Evolutionary conservation across 2,113 vertebrate genomes (phyloP), one percentile per base, ranked within the genome.

Genomic region (Astur gentilis): DNA sequence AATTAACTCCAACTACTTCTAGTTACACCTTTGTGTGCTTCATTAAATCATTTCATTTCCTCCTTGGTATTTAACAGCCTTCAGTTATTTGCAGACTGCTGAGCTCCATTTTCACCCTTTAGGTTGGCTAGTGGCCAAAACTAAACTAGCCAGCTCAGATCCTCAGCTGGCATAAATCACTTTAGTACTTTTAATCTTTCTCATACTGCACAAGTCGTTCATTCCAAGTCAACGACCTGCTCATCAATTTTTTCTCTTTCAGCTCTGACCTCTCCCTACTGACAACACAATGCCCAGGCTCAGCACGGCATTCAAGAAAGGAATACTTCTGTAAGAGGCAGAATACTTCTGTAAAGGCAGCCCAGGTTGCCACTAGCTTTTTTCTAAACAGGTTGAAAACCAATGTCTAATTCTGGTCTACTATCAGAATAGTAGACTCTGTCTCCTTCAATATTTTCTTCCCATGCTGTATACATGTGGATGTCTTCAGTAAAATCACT

Each of bases 11-110:
- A 91, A 55, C 87, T 93, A 91, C 78, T 95, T 93, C 90, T 93
- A 85, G 90, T 62, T 96, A 91, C 67, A 95, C 82, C 93, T 93
- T 83, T 90, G 84, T 92, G 96, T 87, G 92, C 93, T 93, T 83
- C 96, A 94, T 90, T 93, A 93, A 95, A 93, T 94, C 81, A 91
- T 95, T 96, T 95, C 31, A 79, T 93, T 96, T 96, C 90, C 95
- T 96, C 87, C 92, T 87, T 87, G 90, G 57, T 90, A 61, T 85
- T 94, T 96, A 94, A 96, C 70, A 94, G 66, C 87, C 87, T 87
- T 80, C 78, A 80, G 82, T 73, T 91, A 96, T 84, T 91, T 96
- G 90, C 84, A 89, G 89, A 72, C 77, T 31, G 23, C 93, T 94
- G 87, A 95, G 81, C 57, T 86, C 61, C 25, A 19, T 89, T 95